Base-by-base conservation (phyloP, 2,797 vertebrate species). In the Myotis pilosus region DNA sequence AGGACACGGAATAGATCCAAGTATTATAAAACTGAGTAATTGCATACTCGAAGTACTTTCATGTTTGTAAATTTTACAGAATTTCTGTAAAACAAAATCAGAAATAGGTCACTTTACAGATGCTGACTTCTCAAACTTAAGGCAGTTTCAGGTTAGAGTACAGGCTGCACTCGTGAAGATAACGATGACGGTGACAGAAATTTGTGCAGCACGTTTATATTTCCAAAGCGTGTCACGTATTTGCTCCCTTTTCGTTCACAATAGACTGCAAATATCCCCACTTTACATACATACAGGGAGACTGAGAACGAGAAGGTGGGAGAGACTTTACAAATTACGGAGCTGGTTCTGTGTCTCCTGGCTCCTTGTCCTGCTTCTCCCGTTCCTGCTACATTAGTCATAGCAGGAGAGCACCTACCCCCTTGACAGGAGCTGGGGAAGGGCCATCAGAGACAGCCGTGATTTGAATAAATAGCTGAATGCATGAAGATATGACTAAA, bases 381-480 rank as follows among this genome's bases (percentile, higher is more conserved):
- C 36, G 36, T 19, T n/a, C 53, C 87, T 85, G 78, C 41, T 83
- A 16, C 47, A 68, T 92, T 38, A 69, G 23, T 92, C 78, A 55
- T 3, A 57, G 49, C 87, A 81, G 47, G 38, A n/a, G 71, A 69
- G 22, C 30, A 60, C 41, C 76, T 66, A 55, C 30, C 16, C 41
- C 49, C 33, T 0, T 22, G 76, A 82, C n/a, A 47, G 85, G 78
- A 41, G 22, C 87, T 71, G 49, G 57, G 51, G 91, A 92, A 86
- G 57, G 53, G 53, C 28, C 83, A 19, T 68, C 75, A 93, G 86
- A 79, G 69, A 93, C 33, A 30, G 22, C 15, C 20, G 1, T 47
- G 71, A 84, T 64, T 72, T 96, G 85, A 90, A 75, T 86, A 79
- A 94, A 85, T 95, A 93, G 84, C 66, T 81, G 62, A 72, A 92